Conservation (phyloP, 2,113 vertebrate genomes). For the Perccottus glenii region DNA sequence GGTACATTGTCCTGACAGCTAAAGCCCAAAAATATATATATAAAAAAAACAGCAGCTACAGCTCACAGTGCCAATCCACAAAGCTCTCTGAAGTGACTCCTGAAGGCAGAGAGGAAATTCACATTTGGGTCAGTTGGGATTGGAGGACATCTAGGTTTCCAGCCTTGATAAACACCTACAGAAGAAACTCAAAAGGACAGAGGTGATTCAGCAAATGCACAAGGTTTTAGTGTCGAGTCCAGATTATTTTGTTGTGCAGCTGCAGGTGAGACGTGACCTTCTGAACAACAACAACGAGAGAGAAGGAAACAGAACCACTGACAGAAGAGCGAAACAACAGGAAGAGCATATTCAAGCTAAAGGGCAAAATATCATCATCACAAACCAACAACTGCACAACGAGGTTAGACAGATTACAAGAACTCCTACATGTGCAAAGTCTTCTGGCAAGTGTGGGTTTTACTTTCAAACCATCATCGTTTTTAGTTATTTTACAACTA, state of each 20-base stretch:
- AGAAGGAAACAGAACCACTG: conserved; percentile 24
- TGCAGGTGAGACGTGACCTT: conserved; percentile 57
- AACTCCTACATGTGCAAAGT: neutral
- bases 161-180: neutral
- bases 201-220: neutral
- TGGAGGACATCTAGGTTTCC: conserved; percentile 27
- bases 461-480: no score
- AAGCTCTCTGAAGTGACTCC: conserved; percentile 24
- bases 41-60: conserved; percentile 19
- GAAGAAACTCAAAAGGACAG: conserved; percentile 1
- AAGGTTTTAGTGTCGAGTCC: conserved; percentile 28
- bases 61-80: conserved; percentile 23
- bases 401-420: neutral
- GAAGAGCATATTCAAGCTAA: conserved; percentile 21
- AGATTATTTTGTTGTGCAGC: conserved; percentile 45
- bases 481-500: no score
- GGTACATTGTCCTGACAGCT: conserved; percentile 49
- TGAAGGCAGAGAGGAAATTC: conserved; percentile 34
- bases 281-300: conserved; percentile 28
- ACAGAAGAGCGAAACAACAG: neutral
- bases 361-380: conserved; percentile 42
- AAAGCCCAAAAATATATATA: conserved; percentile 13
- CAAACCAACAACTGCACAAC: conserved; percentile 20
- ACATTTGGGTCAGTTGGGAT: conserved; percentile 32
- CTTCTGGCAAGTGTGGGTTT: no score